Conservation (phyloP, 1,140 invertebrate genomes). For the Choristoneura fumiferana region DNA sequence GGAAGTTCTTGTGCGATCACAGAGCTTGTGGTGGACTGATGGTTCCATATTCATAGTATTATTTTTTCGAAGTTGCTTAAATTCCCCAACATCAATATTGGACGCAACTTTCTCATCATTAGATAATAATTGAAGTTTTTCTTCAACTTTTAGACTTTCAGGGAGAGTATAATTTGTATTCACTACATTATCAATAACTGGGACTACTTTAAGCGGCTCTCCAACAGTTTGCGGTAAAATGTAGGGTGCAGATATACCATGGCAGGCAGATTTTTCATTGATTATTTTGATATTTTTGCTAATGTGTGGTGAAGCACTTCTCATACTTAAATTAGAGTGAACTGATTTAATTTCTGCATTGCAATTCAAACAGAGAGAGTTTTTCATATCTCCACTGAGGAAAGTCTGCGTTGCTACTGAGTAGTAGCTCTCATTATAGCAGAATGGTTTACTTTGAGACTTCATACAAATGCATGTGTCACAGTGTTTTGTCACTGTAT, state of each 20-base stretch:
- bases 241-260: conserved; percentile 44
- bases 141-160: conserved; percentile 34
- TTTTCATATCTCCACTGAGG: conserved; percentile 73
- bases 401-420: conserved; percentile 81
- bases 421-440: conserved; percentile 79
- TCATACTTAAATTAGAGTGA: conserved; percentile 61
- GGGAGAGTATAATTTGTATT: conserved; percentile 30
- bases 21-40: conserved; percentile 80
- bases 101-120: conserved; percentile 41
- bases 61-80: conserved; percentile 52
- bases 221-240: conserved; percentile 45
- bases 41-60: conserved; percentile 74
- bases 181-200: conserved; percentile 28
- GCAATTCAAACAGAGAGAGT: conserved; percentile 80
- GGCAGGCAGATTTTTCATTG: conserved; percentile 53
- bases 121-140: conserved; percentile 35
- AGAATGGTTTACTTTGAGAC: conserved; percentile 79
- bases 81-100: conserved; percentile 48
- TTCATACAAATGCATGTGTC: conserved; percentile 87
- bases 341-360: conserved; percentile 72
- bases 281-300: conserved; percentile 55
- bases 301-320: conserved; percentile 59
- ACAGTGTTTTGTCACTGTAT: conserved; percentile 87
- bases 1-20: conserved; percentile 74
- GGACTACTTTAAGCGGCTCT: conserved; percentile 26